These are phyloP conservation scores for Tethya wilhelma DNA, from an alignment of 37 sponge, comb jelly and placozoan genomes.

Conservation along the genomic window DNA sequence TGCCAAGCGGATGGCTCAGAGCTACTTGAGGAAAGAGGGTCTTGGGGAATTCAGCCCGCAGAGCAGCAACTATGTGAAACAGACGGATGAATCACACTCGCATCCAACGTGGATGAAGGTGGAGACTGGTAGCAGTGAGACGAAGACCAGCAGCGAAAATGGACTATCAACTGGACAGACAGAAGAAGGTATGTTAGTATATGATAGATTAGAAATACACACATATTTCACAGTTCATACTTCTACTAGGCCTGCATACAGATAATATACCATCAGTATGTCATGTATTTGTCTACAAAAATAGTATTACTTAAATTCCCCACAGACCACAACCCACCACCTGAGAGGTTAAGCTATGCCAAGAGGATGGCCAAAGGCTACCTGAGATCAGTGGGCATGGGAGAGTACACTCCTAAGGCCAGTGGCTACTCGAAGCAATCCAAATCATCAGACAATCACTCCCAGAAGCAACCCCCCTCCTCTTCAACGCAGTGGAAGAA, in stretches of 20 bases:
- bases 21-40: constrained; percentile 47
- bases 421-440: not conserved
- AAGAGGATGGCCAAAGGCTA: constrained; percentile 61
- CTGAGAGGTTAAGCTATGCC: constrained; percentile 46
- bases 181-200: too few species aligned
- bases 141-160: too few species aligned
- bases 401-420: constrained; percentile 50
- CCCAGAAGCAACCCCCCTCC: too few species aligned
- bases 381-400: constrained; percentile 58
- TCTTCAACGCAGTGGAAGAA: not conserved
- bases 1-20: constrained; percentile 63
- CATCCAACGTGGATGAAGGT: too few species aligned
- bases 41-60: constrained; percentile 64
- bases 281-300: too few species aligned
- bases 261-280: too few species aligned
- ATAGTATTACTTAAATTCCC: not conserved
- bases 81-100: too few species aligned
- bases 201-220: too few species aligned
- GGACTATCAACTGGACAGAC: too few species aligned
- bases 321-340: not conserved
- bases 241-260: not conserved
- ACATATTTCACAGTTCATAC: not conserved
- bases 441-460: not conserved
- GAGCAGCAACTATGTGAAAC: not conserved
- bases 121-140: too few species aligned